Evolutionary conservation across 1,140 invertebrate species (phyloP).

Genomic region (Planococcus citri): DNA sequence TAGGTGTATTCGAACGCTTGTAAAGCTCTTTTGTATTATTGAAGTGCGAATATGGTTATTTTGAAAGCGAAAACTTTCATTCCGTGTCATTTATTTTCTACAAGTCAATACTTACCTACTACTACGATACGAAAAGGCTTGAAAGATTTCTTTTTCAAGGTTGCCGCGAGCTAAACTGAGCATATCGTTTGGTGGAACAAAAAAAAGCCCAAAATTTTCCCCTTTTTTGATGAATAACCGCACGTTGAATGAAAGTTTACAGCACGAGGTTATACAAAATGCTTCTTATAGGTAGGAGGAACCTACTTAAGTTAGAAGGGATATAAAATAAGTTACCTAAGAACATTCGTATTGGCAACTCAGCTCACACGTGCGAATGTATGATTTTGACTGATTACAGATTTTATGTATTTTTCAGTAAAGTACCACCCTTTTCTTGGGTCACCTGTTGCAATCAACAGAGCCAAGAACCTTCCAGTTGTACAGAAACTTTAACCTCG

Average conservation of each 20-base stretch:
- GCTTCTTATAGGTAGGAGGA: too few relatives aligned
- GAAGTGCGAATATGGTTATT: neutral
- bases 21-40: slow-evolving; percentile 4
- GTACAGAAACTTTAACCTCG: slow-evolving; percentile 25
- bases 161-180: neutral
- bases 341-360: too few relatives aligned
- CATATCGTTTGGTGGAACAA: neutral
- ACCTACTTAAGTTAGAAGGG: too few relatives aligned
- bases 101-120: neutral
- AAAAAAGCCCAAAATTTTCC: too few relatives aligned
- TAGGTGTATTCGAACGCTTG: neutral
- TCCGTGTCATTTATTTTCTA: neutral
- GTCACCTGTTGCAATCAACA: slow-evolving; percentile 22
- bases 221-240: too few relatives aligned
- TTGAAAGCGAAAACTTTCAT: slow-evolving; percentile 3
- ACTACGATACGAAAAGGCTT: too few relatives aligned
- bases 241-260: too few relatives aligned
- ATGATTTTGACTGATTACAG: neutral
- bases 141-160: too few relatives aligned
- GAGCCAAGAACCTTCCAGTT: slow-evolving; percentile 23
- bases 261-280: too few relatives aligned
- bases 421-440: slow-evolving; percentile 24
- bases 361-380: too few relatives aligned
- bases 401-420: slow-evolving; percentile 21
- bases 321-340: too few relatives aligned